These are phyloP conservation scores for Diplosoma virens DNA, from an alignment of 23 tunicate genomes.

Conservation along the genomic window DNA sequence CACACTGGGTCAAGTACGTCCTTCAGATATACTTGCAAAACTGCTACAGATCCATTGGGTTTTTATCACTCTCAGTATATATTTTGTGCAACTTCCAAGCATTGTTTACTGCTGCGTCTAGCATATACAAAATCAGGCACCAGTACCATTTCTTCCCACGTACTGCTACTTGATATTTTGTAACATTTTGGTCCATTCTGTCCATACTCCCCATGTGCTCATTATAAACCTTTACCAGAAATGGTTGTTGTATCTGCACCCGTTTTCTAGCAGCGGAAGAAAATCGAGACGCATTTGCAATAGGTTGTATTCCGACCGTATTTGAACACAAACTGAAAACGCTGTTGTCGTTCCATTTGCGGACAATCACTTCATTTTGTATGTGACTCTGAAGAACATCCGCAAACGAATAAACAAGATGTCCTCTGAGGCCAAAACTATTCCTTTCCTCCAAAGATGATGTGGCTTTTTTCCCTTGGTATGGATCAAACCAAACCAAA, in stretches of 20 bases:
- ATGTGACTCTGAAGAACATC: neutral
- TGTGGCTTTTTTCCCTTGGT: slow-evolving; percentile 1
- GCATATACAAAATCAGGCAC: neutral
- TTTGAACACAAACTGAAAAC: too few species aligned
- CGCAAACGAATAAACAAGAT: slow-evolving; percentile 1
- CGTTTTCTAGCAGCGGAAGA: too few species aligned
- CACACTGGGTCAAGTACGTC: neutral
- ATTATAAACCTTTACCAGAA: neutral
- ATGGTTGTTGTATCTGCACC: neutral
- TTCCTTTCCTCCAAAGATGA: neutral
- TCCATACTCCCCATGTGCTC: too few species aligned
- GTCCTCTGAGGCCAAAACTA: neutral
- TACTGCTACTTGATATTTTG: too few species aligned
- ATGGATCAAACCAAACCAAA: slow-evolving; percentile 2
- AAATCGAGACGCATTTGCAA: too few species aligned
- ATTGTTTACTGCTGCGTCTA: neutral
- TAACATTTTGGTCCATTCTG: neutral
- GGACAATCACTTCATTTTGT: too few species aligned
- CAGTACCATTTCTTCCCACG: neutral
- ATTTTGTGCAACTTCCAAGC: too few species aligned
- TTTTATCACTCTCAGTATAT: too few species aligned
- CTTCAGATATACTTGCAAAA: neutral
- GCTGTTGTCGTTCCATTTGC: neutral
- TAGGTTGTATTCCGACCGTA: too few species aligned
- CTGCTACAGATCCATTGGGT: too few species aligned